phyloP scores from a whole-genome alignment of 2,797 vertebrate species.

The Coregonus suidteri region DNA sequence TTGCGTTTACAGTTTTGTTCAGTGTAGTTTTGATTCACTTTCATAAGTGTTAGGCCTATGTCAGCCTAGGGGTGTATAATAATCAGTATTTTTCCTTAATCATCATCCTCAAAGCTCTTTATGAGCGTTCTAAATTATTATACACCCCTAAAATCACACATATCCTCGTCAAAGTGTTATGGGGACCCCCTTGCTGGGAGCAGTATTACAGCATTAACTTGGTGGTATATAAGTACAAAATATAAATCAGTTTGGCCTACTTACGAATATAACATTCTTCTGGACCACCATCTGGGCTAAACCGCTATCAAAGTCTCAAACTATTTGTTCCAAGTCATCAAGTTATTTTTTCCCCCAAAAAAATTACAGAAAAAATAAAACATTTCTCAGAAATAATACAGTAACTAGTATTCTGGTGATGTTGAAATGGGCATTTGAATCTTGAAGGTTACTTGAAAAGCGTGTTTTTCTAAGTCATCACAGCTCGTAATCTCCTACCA shows the following conservation, averaged over 20 bases:
- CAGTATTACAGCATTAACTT: not conserved
- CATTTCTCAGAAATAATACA: not conserved
- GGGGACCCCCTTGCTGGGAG: not conserved
- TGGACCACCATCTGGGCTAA: too few species aligned
- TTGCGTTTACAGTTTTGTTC: too few species aligned
- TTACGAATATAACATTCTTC: too few species aligned
- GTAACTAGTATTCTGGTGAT: too few species aligned
- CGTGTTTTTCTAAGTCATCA: not conserved
- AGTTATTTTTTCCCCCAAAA: not conserved
- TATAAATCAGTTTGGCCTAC: not conserved
- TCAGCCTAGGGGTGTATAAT: not conserved
- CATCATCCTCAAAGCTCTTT: not conserved
- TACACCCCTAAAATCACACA: constrained; percentile 1
- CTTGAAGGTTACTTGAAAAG: not conserved
- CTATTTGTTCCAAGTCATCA: not conserved
- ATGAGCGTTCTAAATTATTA: not conserved
- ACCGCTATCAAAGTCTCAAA: not conserved
- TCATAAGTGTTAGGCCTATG: not conserved
- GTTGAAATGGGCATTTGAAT: not conserved
- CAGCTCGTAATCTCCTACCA: not conserved
- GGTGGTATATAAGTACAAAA: not conserved
- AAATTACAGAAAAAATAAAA: too few species aligned
- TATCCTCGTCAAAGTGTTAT: not conserved
- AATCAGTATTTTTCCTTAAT: not conserved
- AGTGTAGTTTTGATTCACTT: not conserved